A percentile compares a stretch with the other conserved stretches of the same genome.
These are phyloP conservation scores for Drosophila neonasuta DNA, from an alignment of 2,888 invertebrate genomes.

Conservation along the genomic window DNA sequence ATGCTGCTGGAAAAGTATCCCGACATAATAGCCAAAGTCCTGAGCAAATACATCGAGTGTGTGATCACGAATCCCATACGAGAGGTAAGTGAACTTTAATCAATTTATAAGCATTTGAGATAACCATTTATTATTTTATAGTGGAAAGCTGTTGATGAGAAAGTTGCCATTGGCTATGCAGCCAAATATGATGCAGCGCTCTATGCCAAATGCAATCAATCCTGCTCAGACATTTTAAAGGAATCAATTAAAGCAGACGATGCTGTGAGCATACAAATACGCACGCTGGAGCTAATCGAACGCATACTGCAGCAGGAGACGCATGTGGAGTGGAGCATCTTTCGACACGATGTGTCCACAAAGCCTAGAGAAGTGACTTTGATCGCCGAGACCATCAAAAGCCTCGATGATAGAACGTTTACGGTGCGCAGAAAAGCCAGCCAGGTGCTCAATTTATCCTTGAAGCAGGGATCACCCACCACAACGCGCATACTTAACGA, in stretches of 20 bases:
- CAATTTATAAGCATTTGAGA: not conserved
- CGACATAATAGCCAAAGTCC: constrained; percentile 70
- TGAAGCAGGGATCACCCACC: constrained; percentile 75
- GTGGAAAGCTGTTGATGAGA: constrained; percentile 78
- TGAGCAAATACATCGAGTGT: constrained; percentile 78
- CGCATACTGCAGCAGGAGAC: constrained; percentile 78
- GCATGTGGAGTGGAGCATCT: constrained; percentile 80
- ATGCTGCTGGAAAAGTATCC: constrained; percentile 79
- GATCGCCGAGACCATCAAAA: constrained; percentile 75
- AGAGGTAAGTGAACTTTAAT: constrained; percentile 48
- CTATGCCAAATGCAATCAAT: constrained; percentile 81
- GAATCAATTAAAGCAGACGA: constrained; percentile 79
- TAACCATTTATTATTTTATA: constrained; percentile 30
- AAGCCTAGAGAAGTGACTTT: constrained; percentile 80
- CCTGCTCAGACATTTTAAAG: constrained; percentile 75
- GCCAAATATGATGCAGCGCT: constrained; percentile 81
- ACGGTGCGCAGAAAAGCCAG: constrained; percentile 79
- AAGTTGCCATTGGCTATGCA: constrained; percentile 80
- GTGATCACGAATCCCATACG: constrained; percentile 79
- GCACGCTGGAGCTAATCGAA: constrained; percentile 78
- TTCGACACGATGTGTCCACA: constrained; percentile 80
- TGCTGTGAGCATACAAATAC: constrained; percentile 71
- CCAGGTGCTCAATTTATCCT: constrained; percentile 74
- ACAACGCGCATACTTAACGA: constrained; percentile 78
- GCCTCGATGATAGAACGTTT: constrained; percentile 77